These are phyloP conservation scores for Nannoperca australis DNA, from an alignment of 2,797 vertebrate genomes.

Conservation along the genomic window DNA sequence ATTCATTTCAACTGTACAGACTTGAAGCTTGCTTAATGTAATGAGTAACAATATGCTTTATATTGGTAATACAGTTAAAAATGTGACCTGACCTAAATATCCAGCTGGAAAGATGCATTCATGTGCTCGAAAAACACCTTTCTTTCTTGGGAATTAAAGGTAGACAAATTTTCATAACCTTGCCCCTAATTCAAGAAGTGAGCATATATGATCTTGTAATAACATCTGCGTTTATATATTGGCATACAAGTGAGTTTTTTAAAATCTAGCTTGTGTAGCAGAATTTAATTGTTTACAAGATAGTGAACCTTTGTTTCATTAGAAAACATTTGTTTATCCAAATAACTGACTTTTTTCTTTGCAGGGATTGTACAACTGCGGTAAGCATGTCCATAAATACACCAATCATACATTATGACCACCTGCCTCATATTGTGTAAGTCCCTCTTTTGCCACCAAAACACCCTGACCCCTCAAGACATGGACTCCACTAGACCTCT, in stretches of 20 bases:
- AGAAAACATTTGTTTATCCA: too few relatives aligned
- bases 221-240: background rate
- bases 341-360: too few relatives aligned
- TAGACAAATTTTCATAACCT: background rate
- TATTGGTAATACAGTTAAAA: background rate
- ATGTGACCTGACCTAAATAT: background rate
- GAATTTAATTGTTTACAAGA: too few relatives aligned
- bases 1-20: background rate
- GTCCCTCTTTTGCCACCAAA: too few relatives aligned
- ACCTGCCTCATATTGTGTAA: too few relatives aligned
- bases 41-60: conserved; percentile 4
- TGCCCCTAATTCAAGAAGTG: background rate
- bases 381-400: too few relatives aligned
- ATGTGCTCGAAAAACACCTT: background rate
- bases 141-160: too few relatives aligned
- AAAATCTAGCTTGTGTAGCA: background rate
- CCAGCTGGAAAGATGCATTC: background rate
- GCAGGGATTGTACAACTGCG: too few relatives aligned
- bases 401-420: too few relatives aligned
- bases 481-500: too few relatives aligned
- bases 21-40: background rate
- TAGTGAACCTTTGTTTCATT: too few relatives aligned
- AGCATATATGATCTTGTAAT: background rate
- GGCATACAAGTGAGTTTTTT: background rate
- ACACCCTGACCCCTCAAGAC: too few relatives aligned